Evolutionary conservation across 2,113 vertebrate genomes (phyloP).

Genomic region (Rhagologus leucostigma): DNA sequence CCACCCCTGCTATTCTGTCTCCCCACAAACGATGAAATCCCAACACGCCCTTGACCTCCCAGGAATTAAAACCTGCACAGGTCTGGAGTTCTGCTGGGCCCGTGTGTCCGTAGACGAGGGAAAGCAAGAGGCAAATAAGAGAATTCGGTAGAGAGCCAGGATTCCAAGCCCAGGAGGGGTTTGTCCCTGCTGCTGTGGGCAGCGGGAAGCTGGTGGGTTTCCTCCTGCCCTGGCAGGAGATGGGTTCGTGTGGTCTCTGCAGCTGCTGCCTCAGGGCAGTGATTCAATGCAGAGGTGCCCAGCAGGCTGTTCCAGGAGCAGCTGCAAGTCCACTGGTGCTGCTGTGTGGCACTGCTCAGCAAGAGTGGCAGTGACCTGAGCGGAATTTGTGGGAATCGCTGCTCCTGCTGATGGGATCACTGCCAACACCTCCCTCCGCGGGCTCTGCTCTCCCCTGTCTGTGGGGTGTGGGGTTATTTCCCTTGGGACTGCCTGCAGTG

Average conservation of each 20-base stretch:
- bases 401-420: neutral
- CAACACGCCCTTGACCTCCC: neutral
- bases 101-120: accelerated
- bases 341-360: neutral
- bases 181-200: neutral
- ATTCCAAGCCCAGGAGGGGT: neutral
- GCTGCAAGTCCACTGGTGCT: neutral
- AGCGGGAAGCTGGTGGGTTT: neutral
- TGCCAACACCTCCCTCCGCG: neutral
- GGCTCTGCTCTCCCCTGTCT: neutral
- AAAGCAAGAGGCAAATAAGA: neutral
- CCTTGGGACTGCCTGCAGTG: neutral
- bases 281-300: neutral
- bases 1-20: neutral
- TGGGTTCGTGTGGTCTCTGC: neutral
- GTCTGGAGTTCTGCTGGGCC: neutral
- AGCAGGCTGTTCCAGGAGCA: neutral
- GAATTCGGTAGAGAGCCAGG: neutral
- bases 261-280: neutral
- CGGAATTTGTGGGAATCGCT: neutral
- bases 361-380: neutral
- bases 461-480: neutral
- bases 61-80: neutral
- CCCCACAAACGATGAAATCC: neutral
- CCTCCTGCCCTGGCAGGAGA: neutral